phyloP scores from a whole-genome alignment of 2,797 vertebrate species.

The Dryobates pubescens region DNA sequence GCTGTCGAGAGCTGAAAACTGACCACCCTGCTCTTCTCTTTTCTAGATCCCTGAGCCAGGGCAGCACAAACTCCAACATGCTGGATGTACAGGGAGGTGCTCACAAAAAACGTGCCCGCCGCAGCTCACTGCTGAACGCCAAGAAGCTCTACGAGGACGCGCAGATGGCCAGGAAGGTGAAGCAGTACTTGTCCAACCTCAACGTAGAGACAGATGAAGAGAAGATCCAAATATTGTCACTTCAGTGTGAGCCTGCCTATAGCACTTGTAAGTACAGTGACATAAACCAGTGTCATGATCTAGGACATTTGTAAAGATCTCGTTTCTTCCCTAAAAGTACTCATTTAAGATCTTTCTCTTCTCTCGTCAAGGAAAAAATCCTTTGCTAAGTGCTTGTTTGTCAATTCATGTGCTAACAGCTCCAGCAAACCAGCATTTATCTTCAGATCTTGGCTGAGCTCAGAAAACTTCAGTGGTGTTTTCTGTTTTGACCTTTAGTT shows the following conservation, averaged over 20 bases:
- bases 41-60: slow-evolving; percentile 92
- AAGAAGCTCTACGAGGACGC: slow-evolving; percentile 98
- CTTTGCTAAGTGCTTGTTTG: not conserved
- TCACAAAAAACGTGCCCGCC: slow-evolving; percentile 92
- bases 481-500: slow-evolving; percentile 23
- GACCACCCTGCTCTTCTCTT: slow-evolving; percentile 16
- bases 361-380: no score
- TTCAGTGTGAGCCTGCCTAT: slow-evolving; percentile 93
- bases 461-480: not conserved
- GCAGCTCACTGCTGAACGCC: slow-evolving; percentile 94
- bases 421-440: not conserved
- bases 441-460: not conserved
- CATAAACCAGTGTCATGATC: accelerated
- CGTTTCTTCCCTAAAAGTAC: not conserved
- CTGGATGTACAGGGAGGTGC: slow-evolving; percentile 92
- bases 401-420: not conserved
- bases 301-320: not conserved
- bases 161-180: slow-evolving; percentile 96
- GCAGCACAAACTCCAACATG: slow-evolving; percentile 97
- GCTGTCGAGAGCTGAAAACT: not conserved
- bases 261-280: slow-evolving; percentile 83
- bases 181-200: slow-evolving; percentile 94
- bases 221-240: slow-evolving; percentile 90
- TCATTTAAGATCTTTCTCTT: not conserved
- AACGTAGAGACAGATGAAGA: slow-evolving; percentile 92